Conservation (phyloP, 2,113 vertebrate genomes). For the Gobius niger region DNA sequence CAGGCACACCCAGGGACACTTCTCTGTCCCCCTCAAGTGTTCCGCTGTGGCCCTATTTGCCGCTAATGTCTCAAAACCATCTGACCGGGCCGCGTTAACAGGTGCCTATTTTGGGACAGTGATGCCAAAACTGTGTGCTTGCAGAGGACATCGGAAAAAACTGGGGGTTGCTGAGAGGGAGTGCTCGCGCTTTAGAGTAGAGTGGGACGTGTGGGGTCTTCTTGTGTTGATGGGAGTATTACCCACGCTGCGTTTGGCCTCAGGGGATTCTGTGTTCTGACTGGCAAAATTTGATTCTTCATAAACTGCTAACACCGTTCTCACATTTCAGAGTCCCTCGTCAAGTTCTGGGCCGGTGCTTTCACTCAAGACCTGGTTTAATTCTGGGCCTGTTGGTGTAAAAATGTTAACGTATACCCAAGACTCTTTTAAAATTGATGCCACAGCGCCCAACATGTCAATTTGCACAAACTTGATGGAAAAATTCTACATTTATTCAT, state of each 20-base stretch:
- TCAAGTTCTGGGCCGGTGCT: neutral
- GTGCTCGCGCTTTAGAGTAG: slow-evolving; percentile 16
- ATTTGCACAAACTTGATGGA: slow-evolving; percentile 22
- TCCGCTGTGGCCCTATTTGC: slow-evolving; percentile 62
- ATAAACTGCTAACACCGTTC: slow-evolving; percentile 22
- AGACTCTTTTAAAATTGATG: neutral
- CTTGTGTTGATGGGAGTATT: slow-evolving; percentile 4
- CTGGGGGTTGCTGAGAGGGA: slow-evolving; percentile 35
- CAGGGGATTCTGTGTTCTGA: slow-evolving; percentile 50
- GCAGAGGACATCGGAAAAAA: slow-evolving; percentile 37
- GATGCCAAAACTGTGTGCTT: slow-evolving; percentile 77
- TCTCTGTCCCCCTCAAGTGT: slow-evolving; percentile 31
- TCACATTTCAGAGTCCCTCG: slow-evolving; percentile 20
- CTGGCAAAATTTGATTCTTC: slow-evolving; percentile 41
- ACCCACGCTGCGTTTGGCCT: slow-evolving; percentile 29
- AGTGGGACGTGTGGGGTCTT: slow-evolving; percentile 12
- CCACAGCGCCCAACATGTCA: neutral
- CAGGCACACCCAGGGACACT: slow-evolving; percentile 27
- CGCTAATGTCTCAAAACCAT: slow-evolving; percentile 78
- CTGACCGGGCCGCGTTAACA: slow-evolving; percentile 68
- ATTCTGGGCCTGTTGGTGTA: neutral
- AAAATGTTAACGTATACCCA: neutral
- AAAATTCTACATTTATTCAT: slow-evolving; percentile 9
- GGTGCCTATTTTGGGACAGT: slow-evolving; percentile 72
- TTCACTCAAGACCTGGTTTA: neutral